These are phyloP conservation scores for Aethes cnicana DNA, from an alignment of 2,888 invertebrate species.

Conservation along the genomic window DNA sequence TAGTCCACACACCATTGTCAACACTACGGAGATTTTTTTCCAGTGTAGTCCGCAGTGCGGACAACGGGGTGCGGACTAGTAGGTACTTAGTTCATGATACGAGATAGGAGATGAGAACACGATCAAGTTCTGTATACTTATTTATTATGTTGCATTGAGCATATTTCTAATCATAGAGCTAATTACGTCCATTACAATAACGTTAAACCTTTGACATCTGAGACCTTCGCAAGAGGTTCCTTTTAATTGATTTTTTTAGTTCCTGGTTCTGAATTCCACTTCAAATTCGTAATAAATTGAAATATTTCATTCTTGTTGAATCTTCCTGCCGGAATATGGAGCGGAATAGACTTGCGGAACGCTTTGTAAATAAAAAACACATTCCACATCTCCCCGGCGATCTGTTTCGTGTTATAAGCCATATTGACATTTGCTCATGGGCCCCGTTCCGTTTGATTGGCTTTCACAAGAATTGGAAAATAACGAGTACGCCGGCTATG, in stretches of 20 bases:
- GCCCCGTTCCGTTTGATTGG: conserved; percentile 60
- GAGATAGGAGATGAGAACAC: too few species aligned
- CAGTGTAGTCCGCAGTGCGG: too few species aligned
- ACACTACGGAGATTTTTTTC: too few species aligned
- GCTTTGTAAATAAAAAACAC: conserved; percentile 51
- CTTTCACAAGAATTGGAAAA: conserved; percentile 67
- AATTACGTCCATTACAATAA: too few species aligned
- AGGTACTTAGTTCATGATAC: too few species aligned
- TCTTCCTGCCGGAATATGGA: conserved; percentile 15
- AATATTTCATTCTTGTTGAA: conserved; percentile 19
- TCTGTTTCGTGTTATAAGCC: conserved; percentile 53
- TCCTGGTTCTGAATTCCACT: not conserved
- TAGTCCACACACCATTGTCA: too few species aligned
- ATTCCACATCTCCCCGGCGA: conserved; percentile 50
- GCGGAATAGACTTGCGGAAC: conserved; percentile 33
- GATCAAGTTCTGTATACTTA: too few species aligned
- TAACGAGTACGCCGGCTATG: conserved; percentile 42
- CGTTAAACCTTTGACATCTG: too few species aligned
- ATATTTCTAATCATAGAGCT: too few species aligned
- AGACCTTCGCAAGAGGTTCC: too few species aligned
- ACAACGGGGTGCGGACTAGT: too few species aligned
- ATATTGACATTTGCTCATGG: conserved; percentile 59
- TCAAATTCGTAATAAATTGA: conserved; percentile 18
- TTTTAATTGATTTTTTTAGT: not conserved
- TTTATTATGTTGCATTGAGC: too few species aligned